Evolutionary conservation across 2,113 vertebrate species (phyloP), one percentile per base, ranked within the genome.

Genomic region (Corynorhinus townsendii): DNA sequence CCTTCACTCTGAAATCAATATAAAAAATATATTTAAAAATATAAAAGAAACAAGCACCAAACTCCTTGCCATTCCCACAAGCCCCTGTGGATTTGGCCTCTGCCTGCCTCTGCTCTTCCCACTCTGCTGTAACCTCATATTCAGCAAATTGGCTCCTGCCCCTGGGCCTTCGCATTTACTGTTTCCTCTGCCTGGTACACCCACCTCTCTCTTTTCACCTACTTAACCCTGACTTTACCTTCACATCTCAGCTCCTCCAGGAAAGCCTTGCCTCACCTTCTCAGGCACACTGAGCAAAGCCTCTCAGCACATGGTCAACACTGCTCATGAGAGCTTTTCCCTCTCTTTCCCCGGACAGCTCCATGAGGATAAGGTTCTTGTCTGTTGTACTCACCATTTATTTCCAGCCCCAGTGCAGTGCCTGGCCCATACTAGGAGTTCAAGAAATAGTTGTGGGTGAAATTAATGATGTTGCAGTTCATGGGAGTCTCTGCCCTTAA

Each of bases 321-420:
- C 11, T 14, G 24, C 7, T 47, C 26, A 1, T 0, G 43, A 28
- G 5, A 5, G 3, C 4, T 8, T 24, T 30, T 52, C 35, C 47
- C 10, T 77, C 19, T 33, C 68, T 24, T 28, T 9, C 19, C n/a
- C 52, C 3, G 14, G 40, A 11, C 68, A 91, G 59, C 68, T 45
- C 10, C 0, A 1, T 19, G 81, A 86, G 54, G 11, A 9, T 22
- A n/a, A 33, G 30, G 47, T 12, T 12, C n/a, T 4, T 3, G 66
- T 72, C 75, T 90, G 47, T 8, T 5, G 5, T 19, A 56, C 9
- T 47, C 45, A 52, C 2, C 35, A 26, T 20, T 35, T 19, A 30
- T 22, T 43, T 49, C 19, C 8, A 35, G 56, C 15, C 24, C 33
- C 66, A n/a, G 33, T 16, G 45, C 24, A 10, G 59, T 4, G 30